Evolutionary conservation across 2,888 invertebrate species (phyloP), one percentile per base, ranked within the genome.

Genomic region (Plebejus argus): DNA sequence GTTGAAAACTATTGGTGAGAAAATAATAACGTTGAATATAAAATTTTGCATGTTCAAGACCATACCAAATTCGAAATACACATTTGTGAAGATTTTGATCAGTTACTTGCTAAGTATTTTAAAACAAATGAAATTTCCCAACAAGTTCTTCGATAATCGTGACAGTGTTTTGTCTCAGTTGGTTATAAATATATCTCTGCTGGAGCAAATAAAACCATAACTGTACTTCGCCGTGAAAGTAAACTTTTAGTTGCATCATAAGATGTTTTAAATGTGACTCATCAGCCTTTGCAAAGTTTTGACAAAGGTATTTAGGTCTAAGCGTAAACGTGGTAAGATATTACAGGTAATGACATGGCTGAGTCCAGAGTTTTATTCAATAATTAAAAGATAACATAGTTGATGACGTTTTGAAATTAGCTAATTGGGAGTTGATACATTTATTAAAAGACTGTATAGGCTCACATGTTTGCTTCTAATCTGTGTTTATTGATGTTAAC

Each of bases 201-300:
- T 66, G 28, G 28, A 66, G 66, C 28, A 18, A 66, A 66, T 66
- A 66, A 61, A 66, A 66, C 66, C 28, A 28, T 66, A 66, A 66
- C 66, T 33, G 66, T 33, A 66, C 66, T 4, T 33, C 66, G 66
- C 28, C 15, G 66, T 66, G 66, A 66, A 66, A 66, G 66, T 66
- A 28, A 66, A 66, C 4, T 66, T 66, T 66, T 15, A 28, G 66
- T 66, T 33, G 66, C 28, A 66, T 66, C 66, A 33, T 33, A 28
- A 28, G 28, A 66, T 66, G 66, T 33, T 66, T 66, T 66, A 15
- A 33, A 33, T 66, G 23, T 66, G 66, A 28, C 4, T 61, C 61
- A 33, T 66, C 66, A 33, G 28, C 66, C 66, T 66, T 66, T 66
- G 28, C 28, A 33, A 61, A 61, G 66, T 66, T 33, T 66, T 33